phyloP scores from a whole-genome alignment of 1,140 invertebrate genomes.

The Archivesica marissinica region DNA sequence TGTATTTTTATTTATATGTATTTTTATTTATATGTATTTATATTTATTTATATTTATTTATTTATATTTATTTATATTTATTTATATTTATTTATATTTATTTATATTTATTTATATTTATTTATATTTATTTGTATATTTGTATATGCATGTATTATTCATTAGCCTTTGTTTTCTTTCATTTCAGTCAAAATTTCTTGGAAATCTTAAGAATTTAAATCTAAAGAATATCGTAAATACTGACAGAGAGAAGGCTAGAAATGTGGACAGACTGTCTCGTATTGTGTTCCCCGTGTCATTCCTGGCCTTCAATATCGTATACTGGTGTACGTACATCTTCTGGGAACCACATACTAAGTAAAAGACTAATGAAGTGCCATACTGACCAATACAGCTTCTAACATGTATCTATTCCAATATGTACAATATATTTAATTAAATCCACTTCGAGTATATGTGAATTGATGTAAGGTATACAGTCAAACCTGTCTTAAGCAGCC shows the following conservation, averaged over 20 bases:
- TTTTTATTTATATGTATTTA: too few species aligned
- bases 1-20: too few species aligned
- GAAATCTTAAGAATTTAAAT: not conserved
- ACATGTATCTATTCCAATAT: too few species aligned
- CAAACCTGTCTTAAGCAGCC: too few species aligned
- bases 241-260: constrained; percentile 55
- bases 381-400: too few species aligned
- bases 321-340: constrained; percentile 64
- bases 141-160: not conserved
- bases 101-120: not conserved
- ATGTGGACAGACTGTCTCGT: constrained; percentile 82
- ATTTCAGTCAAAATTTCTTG: constrained; percentile 18
- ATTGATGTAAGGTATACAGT: too few species aligned
- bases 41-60: too few species aligned
- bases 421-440: too few species aligned
- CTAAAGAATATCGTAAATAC: not conserved
- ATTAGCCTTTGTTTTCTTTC: not conserved
- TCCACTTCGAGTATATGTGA: too few species aligned
- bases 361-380: too few species aligned
- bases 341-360: constrained; percentile 62
- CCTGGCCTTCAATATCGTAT: constrained; percentile 89
- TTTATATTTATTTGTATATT: not conserved
- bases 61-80: too few species aligned
- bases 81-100: too few species aligned
- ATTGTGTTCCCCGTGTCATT: constrained; percentile 94